Percentiles rank a stretch among this genome's conserved stretches.
Conservation (phyloP, 2,113 vertebrate species). For the Crotalus tigris region DNA sequence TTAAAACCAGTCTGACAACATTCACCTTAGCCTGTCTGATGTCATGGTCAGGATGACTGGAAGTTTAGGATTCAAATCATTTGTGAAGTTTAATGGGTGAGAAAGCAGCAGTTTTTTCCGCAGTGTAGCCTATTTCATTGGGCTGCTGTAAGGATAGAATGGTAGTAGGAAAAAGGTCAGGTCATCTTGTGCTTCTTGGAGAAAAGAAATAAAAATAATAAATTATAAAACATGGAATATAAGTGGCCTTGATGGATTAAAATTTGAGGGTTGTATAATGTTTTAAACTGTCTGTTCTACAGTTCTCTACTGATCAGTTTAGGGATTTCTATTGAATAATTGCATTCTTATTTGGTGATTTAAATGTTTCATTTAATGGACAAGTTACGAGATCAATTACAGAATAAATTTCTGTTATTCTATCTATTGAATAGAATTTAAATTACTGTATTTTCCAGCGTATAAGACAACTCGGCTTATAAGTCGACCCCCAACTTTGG, state of each 20-base stretch:
- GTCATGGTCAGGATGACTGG: not conserved
- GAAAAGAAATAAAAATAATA: not conserved
- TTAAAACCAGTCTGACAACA: not conserved
- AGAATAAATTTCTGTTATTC: not conserved
- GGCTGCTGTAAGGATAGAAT: not conserved
- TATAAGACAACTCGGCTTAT: too few species aligned
- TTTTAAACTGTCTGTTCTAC: not conserved
- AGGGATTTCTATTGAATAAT: not conserved
- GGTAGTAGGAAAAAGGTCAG: not conserved
- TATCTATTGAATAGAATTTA: not conserved
- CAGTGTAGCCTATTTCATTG: not conserved
- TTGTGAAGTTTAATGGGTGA: not conserved
- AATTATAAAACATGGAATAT: not conserved
- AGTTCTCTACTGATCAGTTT: not conserved
- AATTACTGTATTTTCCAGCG: too few species aligned
- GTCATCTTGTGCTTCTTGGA: not conserved
- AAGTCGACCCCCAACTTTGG: too few species aligned
- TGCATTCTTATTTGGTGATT: not conserved
- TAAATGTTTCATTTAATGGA: not conserved
- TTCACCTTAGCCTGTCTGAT: not conserved
- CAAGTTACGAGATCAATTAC: not conserved
- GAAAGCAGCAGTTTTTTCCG: not conserved
- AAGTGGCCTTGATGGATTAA: not conserved
- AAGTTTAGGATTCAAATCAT: not conserved
- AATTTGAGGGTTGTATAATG: not conserved